Evolutionary conservation across 2,113 vertebrate genomes (phyloP).

Genomic region (Mesitornis unicolor): DNA sequence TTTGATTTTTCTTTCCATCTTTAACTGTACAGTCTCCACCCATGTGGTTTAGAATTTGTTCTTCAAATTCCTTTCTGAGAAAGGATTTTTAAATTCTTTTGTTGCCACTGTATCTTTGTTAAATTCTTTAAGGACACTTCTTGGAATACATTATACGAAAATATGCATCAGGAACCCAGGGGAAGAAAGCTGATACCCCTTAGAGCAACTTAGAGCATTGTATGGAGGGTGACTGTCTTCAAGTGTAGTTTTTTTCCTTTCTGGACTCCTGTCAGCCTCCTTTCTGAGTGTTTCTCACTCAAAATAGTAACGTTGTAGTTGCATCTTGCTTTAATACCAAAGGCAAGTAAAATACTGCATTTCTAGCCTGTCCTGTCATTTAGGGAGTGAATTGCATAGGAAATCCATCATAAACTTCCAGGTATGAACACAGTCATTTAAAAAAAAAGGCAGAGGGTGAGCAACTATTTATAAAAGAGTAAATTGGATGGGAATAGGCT

Average conservation of each 20-base stretch:
- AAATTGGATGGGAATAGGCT: slow-evolving; percentile 63
- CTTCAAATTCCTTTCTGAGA: not conserved
- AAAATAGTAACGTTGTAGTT: not conserved
- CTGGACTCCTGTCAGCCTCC: not conserved
- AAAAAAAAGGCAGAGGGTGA: not conserved
- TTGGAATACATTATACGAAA: not conserved
- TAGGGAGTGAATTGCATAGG: slow-evolving; percentile 42
- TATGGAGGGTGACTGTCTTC: not conserved
- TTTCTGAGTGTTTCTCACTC: not conserved
- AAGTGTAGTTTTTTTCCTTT: not conserved
- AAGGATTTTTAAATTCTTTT: not conserved
- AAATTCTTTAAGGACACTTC: not conserved
- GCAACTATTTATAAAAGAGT: slow-evolving; percentile 59
- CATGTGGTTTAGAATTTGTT: not conserved
- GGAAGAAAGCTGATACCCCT: not conserved
- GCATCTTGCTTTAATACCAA: slow-evolving; percentile 17
- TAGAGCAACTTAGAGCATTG: not conserved
- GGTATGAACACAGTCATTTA: not conserved
- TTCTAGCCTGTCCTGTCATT: slow-evolving; percentile 48
- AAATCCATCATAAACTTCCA: slow-evolving; percentile 66
- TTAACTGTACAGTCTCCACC: not conserved
- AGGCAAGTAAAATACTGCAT: slow-evolving; percentile 12
- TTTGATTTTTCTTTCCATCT: not conserved
- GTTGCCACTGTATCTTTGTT: not conserved
- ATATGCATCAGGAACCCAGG: not conserved